Conservation (phyloP, 2,888 invertebrate genomes). For the Mactromeris polynyma region DNA sequence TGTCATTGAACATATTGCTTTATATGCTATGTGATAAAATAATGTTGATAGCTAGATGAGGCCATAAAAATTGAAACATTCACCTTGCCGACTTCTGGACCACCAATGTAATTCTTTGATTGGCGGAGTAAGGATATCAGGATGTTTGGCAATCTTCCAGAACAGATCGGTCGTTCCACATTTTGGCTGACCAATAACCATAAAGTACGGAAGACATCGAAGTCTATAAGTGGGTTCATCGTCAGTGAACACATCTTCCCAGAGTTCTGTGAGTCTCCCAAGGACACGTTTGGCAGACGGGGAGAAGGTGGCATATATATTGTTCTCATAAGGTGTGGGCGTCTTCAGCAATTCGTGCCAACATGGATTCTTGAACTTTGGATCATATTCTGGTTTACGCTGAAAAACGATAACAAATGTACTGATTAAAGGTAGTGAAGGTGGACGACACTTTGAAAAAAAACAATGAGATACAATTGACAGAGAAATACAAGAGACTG, state of each 20-base stretch:
- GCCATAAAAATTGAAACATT: conserved; percentile 5
- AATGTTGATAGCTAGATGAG: no score
- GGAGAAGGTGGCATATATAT: conserved; percentile 72
- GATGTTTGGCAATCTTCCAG: conserved; percentile 77
- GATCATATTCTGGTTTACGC: conserved; percentile 68
- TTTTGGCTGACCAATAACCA: conserved; percentile 82
- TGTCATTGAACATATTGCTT: no score
- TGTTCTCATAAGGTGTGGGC: conserved; percentile 74
- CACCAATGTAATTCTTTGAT: conserved; percentile 85
- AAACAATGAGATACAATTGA: no score
- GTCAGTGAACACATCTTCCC: conserved; percentile 29
- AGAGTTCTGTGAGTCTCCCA: conserved; percentile 39
- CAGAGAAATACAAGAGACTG: no score
- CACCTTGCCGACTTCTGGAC: conserved; percentile 80
- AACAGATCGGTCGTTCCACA: conserved; percentile 83
- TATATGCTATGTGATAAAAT: no score
- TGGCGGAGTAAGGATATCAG: conserved; percentile 77
- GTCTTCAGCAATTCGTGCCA: conserved; percentile 78
- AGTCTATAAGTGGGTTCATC: conserved; percentile 56
- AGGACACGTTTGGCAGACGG: conserved; percentile 56
- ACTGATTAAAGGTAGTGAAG: no score
- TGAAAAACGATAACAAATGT: not conserved
- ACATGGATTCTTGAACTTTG: conserved; percentile 80
- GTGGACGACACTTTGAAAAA: no score
- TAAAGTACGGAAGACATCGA: conserved; percentile 95